Conservation (phyloP, 2,113 vertebrate species). For the Pseudonaja textilis region DNA sequence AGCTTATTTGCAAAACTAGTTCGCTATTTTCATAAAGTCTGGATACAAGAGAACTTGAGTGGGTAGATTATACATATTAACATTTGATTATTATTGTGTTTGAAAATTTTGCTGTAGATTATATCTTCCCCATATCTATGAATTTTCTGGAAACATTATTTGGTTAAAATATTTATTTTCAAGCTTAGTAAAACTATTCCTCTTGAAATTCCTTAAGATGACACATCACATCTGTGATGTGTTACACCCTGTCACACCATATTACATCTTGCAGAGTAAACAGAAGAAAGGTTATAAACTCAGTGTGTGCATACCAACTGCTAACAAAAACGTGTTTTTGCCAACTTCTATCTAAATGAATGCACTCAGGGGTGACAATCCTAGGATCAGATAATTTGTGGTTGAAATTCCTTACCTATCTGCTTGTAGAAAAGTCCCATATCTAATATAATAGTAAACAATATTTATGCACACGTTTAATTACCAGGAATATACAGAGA, state of each 20-base stretch:
- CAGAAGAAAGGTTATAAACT: slow-evolving; percentile 67
- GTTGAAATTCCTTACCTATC: background rate
- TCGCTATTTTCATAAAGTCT: background rate
- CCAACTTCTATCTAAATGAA: slow-evolving; percentile 43
- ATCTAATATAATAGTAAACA: background rate
- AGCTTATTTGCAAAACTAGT: slow-evolving; percentile 28
- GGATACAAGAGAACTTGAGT: background rate
- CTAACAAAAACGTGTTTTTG: slow-evolving; percentile 65
- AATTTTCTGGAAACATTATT: slow-evolving; percentile 1
- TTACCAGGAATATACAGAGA: background rate
- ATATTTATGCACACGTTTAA: background rate
- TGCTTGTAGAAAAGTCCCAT: background rate
- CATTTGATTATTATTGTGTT: background rate
- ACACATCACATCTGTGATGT: slow-evolving; percentile 53
- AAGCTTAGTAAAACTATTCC: slow-evolving; percentile 30
- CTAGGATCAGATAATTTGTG: slow-evolving; percentile 29
- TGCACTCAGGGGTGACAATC: slow-evolving; percentile 32
- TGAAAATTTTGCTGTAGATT: slow-evolving; percentile 10
- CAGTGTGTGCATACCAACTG: slow-evolving; percentile 61
- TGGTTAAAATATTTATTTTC: slow-evolving; percentile 22
- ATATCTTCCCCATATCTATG: background rate
- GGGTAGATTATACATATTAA: background rate
- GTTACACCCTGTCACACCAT: slow-evolving; percentile 67
- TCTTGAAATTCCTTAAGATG: slow-evolving; percentile 51
- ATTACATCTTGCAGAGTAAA: slow-evolving; percentile 60